These are phyloP conservation scores for Prunella fulvescens DNA, from an alignment of 2,113 vertebrate species.

Conservation along the genomic window DNA sequence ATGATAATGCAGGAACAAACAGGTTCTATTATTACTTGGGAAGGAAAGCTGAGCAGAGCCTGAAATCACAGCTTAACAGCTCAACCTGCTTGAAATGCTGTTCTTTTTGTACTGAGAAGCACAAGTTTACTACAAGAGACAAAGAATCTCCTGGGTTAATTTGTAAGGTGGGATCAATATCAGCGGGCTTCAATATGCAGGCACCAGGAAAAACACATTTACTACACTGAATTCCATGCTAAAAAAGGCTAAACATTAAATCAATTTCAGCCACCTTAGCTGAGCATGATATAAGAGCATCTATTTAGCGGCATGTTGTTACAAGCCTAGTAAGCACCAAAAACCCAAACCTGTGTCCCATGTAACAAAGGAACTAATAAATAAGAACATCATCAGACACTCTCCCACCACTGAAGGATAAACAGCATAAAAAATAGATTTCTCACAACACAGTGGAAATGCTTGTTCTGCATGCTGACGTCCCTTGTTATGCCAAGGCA, in stretches of 20 bases:
- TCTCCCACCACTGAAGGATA: not conserved
- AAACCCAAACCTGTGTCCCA: not conserved
- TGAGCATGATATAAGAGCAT: not conserved
- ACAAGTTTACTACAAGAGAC: not conserved
- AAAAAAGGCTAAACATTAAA: not conserved
- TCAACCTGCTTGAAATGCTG: not conserved
- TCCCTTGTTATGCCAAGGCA: not conserved
- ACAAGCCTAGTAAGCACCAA: not conserved
- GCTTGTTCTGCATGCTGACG: not conserved
- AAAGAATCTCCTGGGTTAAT: not conserved
- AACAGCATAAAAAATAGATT: not conserved
- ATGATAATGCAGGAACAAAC: accelerated
- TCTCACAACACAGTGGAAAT: not conserved
- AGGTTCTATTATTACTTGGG: not conserved
- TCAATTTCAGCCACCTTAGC: not conserved
- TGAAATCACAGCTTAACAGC: not conserved
- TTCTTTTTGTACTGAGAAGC: not conserved
- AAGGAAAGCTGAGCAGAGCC: not conserved
- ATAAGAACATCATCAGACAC: not conserved
- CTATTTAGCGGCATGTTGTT: not conserved
- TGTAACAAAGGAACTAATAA: not conserved
- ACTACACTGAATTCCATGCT: not conserved
- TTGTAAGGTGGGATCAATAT: not conserved
- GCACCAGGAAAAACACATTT: not conserved
- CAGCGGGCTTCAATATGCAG: not conserved